A percentile compares a stretch with the other conserved stretches of the same genome.
These are phyloP conservation scores for Bucco capensis DNA, from an alignment of 2,113 vertebrate genomes.

Conservation along the genomic window DNA sequence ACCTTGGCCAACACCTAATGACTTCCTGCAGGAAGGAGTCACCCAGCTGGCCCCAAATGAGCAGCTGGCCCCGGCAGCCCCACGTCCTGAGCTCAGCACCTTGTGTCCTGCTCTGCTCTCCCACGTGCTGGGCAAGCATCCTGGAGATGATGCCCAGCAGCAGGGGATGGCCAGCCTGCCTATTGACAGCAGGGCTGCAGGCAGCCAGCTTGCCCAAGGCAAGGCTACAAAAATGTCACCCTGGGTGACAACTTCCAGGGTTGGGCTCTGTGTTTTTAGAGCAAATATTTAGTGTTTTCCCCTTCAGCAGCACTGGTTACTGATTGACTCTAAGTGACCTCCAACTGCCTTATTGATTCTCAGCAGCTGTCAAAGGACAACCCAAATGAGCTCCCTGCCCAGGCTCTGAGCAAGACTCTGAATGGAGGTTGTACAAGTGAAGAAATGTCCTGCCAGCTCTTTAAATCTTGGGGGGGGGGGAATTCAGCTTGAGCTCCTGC, in stretches of 20 bases:
- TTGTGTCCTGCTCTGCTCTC: not conserved
- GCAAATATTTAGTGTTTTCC: conserved; percentile 20
- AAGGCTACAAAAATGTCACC: not conserved
- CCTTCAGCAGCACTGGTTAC: not conserved
- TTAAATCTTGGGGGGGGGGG: not conserved
- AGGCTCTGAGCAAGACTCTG: not conserved
- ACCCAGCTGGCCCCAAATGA: not conserved
- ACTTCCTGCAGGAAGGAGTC: not conserved
- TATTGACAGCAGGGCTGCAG: not conserved
- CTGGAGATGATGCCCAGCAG: no score
- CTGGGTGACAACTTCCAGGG: not conserved
- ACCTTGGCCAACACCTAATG: not conserved
- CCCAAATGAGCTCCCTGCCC: not conserved
- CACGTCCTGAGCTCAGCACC: not conserved
- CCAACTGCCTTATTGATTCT: conserved; percentile 40
- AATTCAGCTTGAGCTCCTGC: not conserved
- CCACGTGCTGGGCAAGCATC: not conserved
- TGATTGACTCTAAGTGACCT: conserved; percentile 55
- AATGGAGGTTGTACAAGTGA: conserved; percentile 28
- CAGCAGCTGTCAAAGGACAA: conserved; percentile 7
- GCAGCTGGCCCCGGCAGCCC: not conserved
- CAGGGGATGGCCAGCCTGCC: not conserved
- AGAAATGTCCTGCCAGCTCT: not conserved
- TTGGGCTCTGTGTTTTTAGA: not conserved
- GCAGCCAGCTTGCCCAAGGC: not conserved